These are phyloP conservation scores for Ormyrus nitidulus DNA, from an alignment of 2,888 invertebrate genomes.

Conservation along the genomic window DNA sequence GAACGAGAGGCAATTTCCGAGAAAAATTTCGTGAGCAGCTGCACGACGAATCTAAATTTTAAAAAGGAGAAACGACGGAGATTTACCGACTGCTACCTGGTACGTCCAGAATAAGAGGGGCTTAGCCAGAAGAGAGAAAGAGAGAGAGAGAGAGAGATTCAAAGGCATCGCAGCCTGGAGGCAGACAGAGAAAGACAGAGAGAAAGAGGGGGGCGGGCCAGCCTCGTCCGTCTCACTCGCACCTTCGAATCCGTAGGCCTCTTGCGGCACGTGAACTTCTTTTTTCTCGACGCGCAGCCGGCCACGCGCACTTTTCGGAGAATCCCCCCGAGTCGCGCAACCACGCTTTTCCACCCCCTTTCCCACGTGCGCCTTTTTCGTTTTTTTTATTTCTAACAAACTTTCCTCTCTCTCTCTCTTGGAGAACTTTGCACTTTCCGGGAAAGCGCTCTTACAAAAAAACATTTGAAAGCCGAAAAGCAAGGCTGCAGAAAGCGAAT, in stretches of 20 bases:
- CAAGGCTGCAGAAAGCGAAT: neutral
- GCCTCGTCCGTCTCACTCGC: too few relatives aligned
- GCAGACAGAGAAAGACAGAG: neutral
- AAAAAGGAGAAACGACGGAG: constrained; percentile 42
- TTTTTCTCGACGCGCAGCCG: constrained; percentile 1
- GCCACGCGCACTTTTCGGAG: constrained; percentile 33
- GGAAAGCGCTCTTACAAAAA: too few relatives aligned
- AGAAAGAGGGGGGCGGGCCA: neutral
- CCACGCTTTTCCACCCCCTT: constrained; percentile 27
- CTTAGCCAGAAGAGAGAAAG: too few relatives aligned
- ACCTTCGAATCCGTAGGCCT: too few relatives aligned
- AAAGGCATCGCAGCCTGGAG: constrained; percentile 11
- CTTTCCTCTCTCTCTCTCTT: neutral
- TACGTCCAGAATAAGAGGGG: neutral
- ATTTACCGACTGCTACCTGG: constrained; percentile 21
- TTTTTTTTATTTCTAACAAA: neutral
- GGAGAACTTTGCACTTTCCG: too few relatives aligned
- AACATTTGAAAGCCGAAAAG: neutral
- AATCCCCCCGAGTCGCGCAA: constrained; percentile 3
- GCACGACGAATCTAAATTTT: constrained; percentile 52
- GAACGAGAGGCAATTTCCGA: constrained; percentile 24
- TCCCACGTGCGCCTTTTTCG: constrained; percentile 1
- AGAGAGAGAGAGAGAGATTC: neutral
- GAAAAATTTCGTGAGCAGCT: constrained; percentile 51
- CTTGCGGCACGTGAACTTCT: neutral